A percentile compares a stretch with the other conserved stretches of the same genome.
Evolutionary conservation across 2,888 invertebrate species (phyloP).

Genomic region (Sceliomorpha sp.): DNA sequence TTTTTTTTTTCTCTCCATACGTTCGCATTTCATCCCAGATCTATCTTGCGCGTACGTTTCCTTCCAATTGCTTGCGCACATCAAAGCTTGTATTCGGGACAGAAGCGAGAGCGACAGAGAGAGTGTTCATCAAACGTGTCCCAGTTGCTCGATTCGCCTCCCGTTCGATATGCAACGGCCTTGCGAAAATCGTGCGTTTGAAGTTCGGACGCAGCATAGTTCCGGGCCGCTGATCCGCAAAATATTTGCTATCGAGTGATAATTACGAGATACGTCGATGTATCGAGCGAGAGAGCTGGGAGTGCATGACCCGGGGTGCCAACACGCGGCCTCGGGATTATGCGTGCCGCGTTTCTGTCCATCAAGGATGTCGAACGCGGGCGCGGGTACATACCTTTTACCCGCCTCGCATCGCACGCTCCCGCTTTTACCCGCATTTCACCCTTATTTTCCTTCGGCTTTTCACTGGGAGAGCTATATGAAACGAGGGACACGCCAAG

Average conservation of each 20-base stretch:
- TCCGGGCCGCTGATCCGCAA: conserved; percentile 48
- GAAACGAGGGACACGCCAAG: conserved; percentile 22
- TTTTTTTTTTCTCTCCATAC: no score
- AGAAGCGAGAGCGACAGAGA: no score
- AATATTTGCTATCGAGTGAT: conserved; percentile 51
- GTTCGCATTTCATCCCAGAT: no score
- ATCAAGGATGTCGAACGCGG: conserved; percentile 41
- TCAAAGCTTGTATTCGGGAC: no score
- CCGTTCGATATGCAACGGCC: conserved; percentile 22
- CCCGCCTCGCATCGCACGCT: conserved; percentile 49
- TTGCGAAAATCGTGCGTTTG: conserved; percentile 55
- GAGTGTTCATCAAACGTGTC: conserved; percentile 44
- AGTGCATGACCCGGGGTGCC: conserved; percentile 43
- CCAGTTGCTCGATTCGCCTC: conserved; percentile 51
- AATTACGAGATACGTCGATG: conserved; percentile 45
- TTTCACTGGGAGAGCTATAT: conserved; percentile 18
- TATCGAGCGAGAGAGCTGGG: conserved; percentile 37
- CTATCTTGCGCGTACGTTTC: conserved; percentile 47
- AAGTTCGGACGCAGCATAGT: conserved; percentile 52
- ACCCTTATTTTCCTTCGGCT: conserved; percentile 25
- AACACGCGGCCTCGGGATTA: conserved; percentile 36
- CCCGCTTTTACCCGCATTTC: no score
- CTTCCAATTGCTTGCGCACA: conserved; percentile 34
- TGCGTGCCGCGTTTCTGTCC: conserved; percentile 46
- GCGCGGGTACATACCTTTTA: conserved; percentile 26